Evolutionary conservation across 2,797 vertebrate genomes (phyloP), one percentile per base, ranked within the genome.

Genomic region (Miichthys miiuy): DNA sequence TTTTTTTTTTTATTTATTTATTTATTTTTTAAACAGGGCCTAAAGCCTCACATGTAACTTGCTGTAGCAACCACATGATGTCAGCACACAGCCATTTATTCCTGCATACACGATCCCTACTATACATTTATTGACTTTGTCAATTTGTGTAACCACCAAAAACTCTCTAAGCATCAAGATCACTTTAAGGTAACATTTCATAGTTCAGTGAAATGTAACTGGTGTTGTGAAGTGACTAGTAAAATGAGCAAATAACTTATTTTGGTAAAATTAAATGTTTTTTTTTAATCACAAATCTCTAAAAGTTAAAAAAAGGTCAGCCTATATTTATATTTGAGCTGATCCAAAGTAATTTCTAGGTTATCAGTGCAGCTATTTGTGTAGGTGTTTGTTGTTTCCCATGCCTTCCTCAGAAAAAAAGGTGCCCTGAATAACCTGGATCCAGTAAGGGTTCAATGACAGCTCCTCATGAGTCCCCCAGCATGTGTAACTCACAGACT

Each of bases 51-150:
- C 18, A 20, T 91, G 93, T 72, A 84, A 80, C 56, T 65, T 69
- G 17, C 8, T 1, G 0, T 2, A 21, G 4, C 38, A 52, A 68
- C 92, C 93, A 92, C 88, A 84, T 67, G 92, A 72, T 92, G 93
- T 84, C 92, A 92, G 91, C 82, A 92, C 34, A 88, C 64, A 90
- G 65, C 68, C 65, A 72, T 78, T 61, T 41, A 70, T 48, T 11
- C 21, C 56, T 52, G 21, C 25, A 34, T 0, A 38, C 17, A 34
- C 34, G 34, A 34, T 9, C 34, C 34, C 34, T 14, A 14, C 18
- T 10, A 1, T 4, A 27, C 0, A 5, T 52, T 48, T n/a, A 13
- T 14, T 21, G 7, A 16, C 4, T 30, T 46, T 1, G 20, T 21
- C 5, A 21, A 42, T 61, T 27, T 56, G 50, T 27, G 5, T 4